Conservation (phyloP, 2,888 invertebrate genomes). For the Mamestra brassicae region DNA sequence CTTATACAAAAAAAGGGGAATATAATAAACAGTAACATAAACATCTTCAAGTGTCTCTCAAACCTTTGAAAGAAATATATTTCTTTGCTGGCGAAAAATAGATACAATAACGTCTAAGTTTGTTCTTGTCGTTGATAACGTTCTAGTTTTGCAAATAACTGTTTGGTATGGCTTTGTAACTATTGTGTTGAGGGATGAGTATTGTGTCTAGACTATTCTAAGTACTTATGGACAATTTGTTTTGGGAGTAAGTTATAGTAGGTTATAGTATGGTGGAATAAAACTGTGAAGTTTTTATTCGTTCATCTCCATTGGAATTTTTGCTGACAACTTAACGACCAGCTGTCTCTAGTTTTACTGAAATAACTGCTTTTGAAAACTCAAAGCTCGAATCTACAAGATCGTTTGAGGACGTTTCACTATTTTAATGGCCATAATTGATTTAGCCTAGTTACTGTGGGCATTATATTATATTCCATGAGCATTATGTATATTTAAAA, state of each 20-base stretch:
- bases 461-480: too few relatives aligned
- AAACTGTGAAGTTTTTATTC: background rate
- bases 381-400: too few relatives aligned
- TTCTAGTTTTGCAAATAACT: slow-evolving; percentile 40
- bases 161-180: slow-evolving; percentile 41
- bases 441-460: too few relatives aligned
- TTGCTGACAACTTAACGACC: too few relatives aligned
- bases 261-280: background rate
- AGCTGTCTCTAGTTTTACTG: too few relatives aligned
- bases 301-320: background rate
- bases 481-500: background rate
- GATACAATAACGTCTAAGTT: slow-evolving; percentile 57
- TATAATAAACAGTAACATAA: slow-evolving; percentile 65
- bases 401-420: too few relatives aligned
- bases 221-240: background rate
- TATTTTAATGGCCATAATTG: too few relatives aligned
- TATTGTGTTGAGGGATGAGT: background rate
- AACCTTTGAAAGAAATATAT: slow-evolving; percentile 49
- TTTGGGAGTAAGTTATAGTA: background rate
- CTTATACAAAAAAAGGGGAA: slow-evolving; percentile 55
- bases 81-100: slow-evolving; percentile 56
- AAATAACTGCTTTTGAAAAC: too few relatives aligned
- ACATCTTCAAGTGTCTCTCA: slow-evolving; percentile 63
- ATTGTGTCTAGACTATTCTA: slow-evolving; percentile 5
- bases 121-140: slow-evolving; percentile 40